Conservation (phyloP, 2,888 invertebrate species). For the Ichneumoninae sp. region DNA sequence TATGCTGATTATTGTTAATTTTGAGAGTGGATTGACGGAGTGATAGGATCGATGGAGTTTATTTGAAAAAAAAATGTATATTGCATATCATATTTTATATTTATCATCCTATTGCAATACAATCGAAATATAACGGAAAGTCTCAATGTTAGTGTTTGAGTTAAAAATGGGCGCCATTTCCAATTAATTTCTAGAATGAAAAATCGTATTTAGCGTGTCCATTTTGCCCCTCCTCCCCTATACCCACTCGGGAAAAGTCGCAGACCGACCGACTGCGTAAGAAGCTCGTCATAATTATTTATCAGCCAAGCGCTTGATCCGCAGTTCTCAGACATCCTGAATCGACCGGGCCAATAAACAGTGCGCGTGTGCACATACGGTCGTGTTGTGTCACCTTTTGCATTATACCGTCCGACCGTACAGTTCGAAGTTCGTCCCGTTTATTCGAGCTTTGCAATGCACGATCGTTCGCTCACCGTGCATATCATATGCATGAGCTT, state of each 20-base stretch:
- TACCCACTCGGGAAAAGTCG: background rate
- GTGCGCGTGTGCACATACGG: background rate
- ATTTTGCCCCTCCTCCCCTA: no score
- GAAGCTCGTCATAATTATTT: background rate
- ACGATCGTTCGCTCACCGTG: conserved; percentile 11
- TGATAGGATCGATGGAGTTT: no score
- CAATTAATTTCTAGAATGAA: no score
- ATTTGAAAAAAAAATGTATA: no score
- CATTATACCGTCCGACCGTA: conserved; percentile 39
- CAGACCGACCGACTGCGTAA: background rate
- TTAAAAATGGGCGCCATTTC: no score
- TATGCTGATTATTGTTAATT: background rate
- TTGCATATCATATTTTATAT: no score
- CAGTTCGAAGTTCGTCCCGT: conserved; percentile 52
- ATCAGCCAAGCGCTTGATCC: background rate
- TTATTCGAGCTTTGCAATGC: conserved; percentile 44
- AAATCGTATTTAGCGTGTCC: no score
- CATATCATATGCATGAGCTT: conserved; percentile 12
- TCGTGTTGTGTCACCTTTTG: conserved; percentile 32
- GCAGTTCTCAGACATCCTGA: background rate
- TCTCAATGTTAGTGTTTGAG: no score
- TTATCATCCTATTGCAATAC: background rate
- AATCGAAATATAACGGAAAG: background rate
- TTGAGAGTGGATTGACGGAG: background rate
- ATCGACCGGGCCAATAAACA: background rate